Evolutionary conservation across 2,113 vertebrate genomes (phyloP).

Genomic region (Theristicus caerulescens): DNA sequence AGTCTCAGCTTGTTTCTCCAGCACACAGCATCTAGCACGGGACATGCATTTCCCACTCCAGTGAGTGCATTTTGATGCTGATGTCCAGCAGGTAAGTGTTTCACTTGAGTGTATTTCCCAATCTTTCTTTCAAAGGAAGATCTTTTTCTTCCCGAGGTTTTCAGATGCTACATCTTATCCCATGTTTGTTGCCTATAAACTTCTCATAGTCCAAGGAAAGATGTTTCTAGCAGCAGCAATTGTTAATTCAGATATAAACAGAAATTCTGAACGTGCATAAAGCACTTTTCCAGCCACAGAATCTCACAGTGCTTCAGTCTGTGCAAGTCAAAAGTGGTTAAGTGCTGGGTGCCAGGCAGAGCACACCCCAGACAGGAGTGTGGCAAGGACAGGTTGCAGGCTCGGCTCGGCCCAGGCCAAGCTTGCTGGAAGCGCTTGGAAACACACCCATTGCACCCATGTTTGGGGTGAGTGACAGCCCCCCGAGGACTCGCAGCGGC

Average conservation of each 20-base stretch:
- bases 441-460: background rate
- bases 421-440: background rate
- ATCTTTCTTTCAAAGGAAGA: background rate
- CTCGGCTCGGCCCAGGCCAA: background rate
- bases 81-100: background rate
- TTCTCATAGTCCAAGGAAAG: background rate
- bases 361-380: background rate
- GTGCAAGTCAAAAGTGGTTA: background rate
- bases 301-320: background rate
- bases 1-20: background rate
- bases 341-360: background rate
- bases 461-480: background rate
- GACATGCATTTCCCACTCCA: background rate
- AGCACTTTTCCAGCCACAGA: background rate
- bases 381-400: background rate
- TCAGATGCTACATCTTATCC: background rate
- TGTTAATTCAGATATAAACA: background rate
- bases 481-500: accelerated
- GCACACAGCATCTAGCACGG: background rate
- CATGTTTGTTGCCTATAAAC: background rate
- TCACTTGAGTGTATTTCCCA: background rate
- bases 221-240: background rate
- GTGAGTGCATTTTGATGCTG: background rate
- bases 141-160: background rate
- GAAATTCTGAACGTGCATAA: background rate